Percentiles rank a stretch among this genome's conserved stretches.
Evolutionary conservation across 2,113 vertebrate species (phyloP).

Genomic region (Myotis yumanensis): DNA sequence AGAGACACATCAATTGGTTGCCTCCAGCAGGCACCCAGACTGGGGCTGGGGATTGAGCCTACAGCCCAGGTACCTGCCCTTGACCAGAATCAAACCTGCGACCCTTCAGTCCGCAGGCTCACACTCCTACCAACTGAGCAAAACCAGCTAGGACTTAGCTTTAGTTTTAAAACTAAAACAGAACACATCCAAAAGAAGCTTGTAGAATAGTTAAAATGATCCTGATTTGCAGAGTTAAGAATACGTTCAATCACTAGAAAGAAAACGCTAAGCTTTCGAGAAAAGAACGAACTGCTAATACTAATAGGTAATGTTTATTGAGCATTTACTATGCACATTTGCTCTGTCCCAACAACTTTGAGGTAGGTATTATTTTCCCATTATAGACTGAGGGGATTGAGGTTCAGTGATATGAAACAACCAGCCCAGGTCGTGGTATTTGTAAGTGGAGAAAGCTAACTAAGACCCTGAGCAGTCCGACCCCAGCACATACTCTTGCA

Average conservation of each 20-base stretch:
- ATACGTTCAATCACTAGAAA: background rate
- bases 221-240: conserved; percentile 15
- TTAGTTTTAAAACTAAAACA: conserved; percentile 21
- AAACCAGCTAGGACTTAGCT: background rate
- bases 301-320: background rate
- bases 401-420: background rate
- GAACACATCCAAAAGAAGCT: background rate
- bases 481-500: background rate
- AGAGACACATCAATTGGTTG: no score
- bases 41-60: no score
- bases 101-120: no score
- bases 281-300: background rate
- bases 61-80: no score
- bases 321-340: background rate
- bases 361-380: background rate
- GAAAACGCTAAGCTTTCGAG: conserved; percentile 19
- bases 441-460: background rate
- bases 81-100: no score
- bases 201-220: background rate
- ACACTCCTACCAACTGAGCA: no score
- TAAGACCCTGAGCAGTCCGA: background rate
- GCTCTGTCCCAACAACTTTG: background rate
- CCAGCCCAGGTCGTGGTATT: background rate
- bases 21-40: no score
- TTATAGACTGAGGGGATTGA: background rate